phyloP scores from a whole-genome alignment of 2,113 vertebrate genomes.

The Campylorhamphus procurvoides region DNA sequence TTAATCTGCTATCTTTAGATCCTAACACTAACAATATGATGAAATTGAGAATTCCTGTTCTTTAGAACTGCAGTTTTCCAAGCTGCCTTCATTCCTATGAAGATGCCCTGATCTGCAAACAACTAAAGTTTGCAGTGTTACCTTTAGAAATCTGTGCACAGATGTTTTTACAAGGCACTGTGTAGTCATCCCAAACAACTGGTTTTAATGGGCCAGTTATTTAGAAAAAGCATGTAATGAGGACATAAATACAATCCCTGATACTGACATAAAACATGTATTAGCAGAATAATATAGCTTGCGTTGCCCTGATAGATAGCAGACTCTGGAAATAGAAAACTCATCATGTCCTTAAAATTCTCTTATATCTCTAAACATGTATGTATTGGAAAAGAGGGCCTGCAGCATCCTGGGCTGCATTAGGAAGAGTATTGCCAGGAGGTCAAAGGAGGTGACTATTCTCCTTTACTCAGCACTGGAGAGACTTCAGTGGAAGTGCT shows the following conservation, averaged over 20 bases:
- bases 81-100: background rate
- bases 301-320: background rate
- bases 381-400: background rate
- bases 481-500: background rate
- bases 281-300: background rate
- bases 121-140: background rate
- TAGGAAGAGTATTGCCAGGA: background rate
- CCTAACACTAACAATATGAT: background rate
- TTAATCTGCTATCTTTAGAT: slow-evolving; percentile 7
- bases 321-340: background rate
- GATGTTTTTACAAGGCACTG: slow-evolving; percentile 1
- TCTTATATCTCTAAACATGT: background rate
- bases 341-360: background rate
- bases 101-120: background rate
- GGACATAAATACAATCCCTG: background rate
- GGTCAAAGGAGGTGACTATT: background rate
- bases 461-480: background rate
- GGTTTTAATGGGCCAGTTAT: slow-evolving; percentile 7
- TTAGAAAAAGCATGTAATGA: background rate
- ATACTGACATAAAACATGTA: background rate
- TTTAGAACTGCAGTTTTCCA: background rate
- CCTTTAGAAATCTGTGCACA: background rate
- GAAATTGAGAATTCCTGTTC: background rate
- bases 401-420: background rate
- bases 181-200: background rate